Percentiles rank a stretch among this genome's conserved stretches.
Evolutionary conservation across 2,113 vertebrate species (phyloP).

Genomic region (Chascanopsetta lugubris): DNA sequence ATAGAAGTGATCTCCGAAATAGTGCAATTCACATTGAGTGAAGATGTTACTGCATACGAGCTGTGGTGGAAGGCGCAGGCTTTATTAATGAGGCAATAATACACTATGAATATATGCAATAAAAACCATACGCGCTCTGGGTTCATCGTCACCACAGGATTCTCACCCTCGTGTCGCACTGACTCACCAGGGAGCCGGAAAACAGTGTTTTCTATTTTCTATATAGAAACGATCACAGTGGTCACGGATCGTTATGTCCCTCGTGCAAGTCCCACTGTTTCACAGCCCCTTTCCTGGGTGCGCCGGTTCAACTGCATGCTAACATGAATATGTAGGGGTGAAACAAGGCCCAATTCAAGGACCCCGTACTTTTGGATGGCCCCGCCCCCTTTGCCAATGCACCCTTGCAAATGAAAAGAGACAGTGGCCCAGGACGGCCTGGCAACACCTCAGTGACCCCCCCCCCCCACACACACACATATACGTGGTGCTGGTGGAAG

Average conservation of each 20-base stretch:
- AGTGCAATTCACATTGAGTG: background rate
- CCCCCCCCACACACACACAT: no score
- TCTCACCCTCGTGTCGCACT: background rate
- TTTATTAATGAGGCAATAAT: constrained; percentile 3
- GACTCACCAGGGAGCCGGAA: background rate
- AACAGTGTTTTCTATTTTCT: background rate
- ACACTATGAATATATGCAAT: background rate
- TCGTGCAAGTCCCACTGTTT: background rate
- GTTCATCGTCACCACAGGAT: background rate
- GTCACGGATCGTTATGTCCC: background rate
- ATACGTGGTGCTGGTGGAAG: no score
- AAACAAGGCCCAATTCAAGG: no score
- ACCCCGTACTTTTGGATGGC: no score
- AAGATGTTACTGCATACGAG: constrained; percentile 1
- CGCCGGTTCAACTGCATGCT: no score
- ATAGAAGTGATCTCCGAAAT: constrained; percentile 24
- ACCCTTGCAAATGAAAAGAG: no score
- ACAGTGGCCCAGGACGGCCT: no score
- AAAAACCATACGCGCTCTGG: background rate
- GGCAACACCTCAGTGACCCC: no score
- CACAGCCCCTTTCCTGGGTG: background rate
- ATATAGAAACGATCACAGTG: background rate
- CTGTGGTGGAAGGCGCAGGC: background rate
- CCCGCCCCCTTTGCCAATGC: no score
- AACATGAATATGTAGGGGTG: no score